These are phyloP conservation scores for Diaphora mendica DNA, from an alignment of 2,888 invertebrate genomes.

Conservation along the genomic window DNA sequence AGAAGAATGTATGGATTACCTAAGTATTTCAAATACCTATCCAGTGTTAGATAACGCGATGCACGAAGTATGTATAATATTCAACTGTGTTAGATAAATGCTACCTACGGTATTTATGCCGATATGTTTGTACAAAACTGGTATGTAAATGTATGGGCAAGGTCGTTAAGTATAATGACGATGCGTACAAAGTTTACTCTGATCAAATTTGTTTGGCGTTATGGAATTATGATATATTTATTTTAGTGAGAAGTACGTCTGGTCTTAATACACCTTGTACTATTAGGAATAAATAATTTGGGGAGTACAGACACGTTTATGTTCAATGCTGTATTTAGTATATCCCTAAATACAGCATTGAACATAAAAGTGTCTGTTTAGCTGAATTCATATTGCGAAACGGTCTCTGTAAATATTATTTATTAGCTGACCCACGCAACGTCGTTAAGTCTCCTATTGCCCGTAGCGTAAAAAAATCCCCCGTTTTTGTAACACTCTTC, in stretches of 20 bases:
- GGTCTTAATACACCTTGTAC: neutral
- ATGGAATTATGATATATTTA: neutral
- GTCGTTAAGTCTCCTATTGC: too few relatives aligned
- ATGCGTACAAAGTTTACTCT: slow-evolving; percentile 9
- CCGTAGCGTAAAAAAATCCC: too few relatives aligned
- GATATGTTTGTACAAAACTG: slow-evolving; percentile 4
- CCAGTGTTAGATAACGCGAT: too few relatives aligned
- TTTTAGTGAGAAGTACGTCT: neutral
- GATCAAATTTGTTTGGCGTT: neutral
- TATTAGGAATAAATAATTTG: neutral
- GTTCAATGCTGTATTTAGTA: neutral
- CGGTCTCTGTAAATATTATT: too few relatives aligned
- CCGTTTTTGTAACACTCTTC: too few relatives aligned
- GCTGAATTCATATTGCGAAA: too few relatives aligned
- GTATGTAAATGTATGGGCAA: neutral
- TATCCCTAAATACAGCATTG: too few relatives aligned
- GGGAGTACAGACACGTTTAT: neutral
- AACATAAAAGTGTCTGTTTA: too few relatives aligned
- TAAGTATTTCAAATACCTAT: neutral
- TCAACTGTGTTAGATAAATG: neutral
- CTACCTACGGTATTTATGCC: neutral
- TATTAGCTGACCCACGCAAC: too few relatives aligned
- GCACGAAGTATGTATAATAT: neutral
- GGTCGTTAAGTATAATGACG: slow-evolving; percentile 7
- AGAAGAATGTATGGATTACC: neutral